phyloP scores from a whole-genome alignment of 2,113 vertebrate genomes.

The Alexandromys fortis region DNA sequence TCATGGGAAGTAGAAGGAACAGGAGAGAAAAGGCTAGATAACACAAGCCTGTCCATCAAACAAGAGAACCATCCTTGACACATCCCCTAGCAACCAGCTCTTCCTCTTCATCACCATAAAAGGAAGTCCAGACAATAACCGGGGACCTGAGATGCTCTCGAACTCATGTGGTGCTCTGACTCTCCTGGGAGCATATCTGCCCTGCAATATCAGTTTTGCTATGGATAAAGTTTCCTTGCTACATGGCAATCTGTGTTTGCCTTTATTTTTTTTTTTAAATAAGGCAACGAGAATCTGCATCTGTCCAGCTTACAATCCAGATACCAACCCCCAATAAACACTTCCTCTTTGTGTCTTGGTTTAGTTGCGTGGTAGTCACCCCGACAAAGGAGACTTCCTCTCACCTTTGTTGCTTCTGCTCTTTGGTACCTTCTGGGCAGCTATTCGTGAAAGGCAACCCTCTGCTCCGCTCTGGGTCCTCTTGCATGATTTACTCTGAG shows the following conservation, averaged over 20 bases:
- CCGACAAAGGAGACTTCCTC: background rate
- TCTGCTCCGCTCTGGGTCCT: background rate
- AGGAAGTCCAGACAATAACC: background rate
- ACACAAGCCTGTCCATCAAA: background rate
- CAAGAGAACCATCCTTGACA: background rate
- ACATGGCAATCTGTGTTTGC: background rate
- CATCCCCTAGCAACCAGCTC: too few relatives aligned
- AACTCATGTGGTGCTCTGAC: background rate
- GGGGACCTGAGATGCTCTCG: background rate
- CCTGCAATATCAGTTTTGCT: background rate
- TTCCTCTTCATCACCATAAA: background rate
- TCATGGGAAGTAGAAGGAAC: background rate
- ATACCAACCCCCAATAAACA: background rate
- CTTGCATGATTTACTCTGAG: background rate
- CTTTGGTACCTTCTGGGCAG: too few relatives aligned
- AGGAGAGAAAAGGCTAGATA: background rate
- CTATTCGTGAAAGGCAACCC: background rate
- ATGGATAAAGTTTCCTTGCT: background rate
- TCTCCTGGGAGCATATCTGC: background rate
- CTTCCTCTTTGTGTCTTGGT: background rate
- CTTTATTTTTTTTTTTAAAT: background rate
- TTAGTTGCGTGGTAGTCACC: background rate
- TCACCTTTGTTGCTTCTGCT: background rate
- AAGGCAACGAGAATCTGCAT: background rate
- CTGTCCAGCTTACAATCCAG: background rate